Conservation (phyloP, 2,888 invertebrate species). For the Entomobrya multifasciata region DNA sequence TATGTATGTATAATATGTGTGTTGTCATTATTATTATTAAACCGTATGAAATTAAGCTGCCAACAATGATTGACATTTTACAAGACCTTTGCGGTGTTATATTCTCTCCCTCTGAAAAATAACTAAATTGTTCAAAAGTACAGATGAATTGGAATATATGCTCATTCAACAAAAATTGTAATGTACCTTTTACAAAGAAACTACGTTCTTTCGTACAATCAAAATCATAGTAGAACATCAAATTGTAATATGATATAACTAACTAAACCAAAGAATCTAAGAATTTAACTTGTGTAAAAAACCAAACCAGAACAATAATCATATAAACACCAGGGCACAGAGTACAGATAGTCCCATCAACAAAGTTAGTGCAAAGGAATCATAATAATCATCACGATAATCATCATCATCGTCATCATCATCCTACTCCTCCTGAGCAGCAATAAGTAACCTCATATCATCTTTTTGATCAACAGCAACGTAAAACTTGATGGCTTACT, state of each 20-base stretch:
- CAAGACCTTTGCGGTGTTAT: conserved; percentile 73
- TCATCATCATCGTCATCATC: conserved; percentile 29
- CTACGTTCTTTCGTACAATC: neutral
- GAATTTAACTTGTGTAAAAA: conserved; percentile 15
- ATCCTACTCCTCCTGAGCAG: neutral
- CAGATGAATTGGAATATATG: neutral
- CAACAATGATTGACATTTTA: conserved; percentile 78
- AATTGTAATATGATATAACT: too few species aligned
- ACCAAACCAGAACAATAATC: conserved; percentile 7
- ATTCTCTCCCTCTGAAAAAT: conserved; percentile 34
- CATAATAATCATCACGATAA: neutral
- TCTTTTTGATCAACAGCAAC: conserved; percentile 44
- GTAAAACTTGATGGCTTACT: conserved; percentile 62
- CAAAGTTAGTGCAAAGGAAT: neutral
- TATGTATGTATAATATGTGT: neutral
- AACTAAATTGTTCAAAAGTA: conserved; percentile 16
- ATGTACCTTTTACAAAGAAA: neutral
- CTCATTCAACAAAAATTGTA: neutral
- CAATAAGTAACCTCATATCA: conserved; percentile 36
- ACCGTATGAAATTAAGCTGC: conserved; percentile 77
- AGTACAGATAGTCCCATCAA: neutral
- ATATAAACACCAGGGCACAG: neutral
- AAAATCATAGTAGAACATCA: neutral
- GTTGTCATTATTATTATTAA: conserved; percentile 70
- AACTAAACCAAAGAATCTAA: conserved; percentile 15